Conservation (phyloP, 1,140 invertebrate genomes). For the Venustaconcha ellipsiformis region DNA sequence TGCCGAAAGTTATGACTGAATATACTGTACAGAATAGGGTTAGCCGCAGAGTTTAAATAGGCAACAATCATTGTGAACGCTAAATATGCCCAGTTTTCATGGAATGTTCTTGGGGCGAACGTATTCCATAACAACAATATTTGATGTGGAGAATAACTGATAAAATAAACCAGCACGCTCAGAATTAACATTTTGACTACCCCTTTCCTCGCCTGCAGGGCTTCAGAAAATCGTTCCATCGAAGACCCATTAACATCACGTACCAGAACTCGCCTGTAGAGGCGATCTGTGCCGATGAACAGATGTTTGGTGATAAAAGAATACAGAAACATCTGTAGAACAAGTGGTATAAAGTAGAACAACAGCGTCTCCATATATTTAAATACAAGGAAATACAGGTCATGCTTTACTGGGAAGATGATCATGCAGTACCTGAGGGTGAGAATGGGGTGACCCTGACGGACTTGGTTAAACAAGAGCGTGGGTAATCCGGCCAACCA, state of each 20-base stretch:
- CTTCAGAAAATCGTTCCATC: slow-evolving; percentile 49
- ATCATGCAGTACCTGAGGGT: slow-evolving; percentile 57
- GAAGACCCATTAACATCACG: slow-evolving; percentile 50
- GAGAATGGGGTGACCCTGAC: slow-evolving; percentile 30
- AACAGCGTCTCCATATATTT: slow-evolving; percentile 65
- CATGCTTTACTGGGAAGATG: slow-evolving; percentile 46
- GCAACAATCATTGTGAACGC: slow-evolving; percentile 66
- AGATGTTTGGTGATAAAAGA: slow-evolving; percentile 59
- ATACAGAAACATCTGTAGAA: slow-evolving; percentile 64
- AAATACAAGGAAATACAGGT: slow-evolving; percentile 51
- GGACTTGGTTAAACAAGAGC: slow-evolving; percentile 60
- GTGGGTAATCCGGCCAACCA: slow-evolving; percentile 61
- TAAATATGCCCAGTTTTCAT: slow-evolving; percentile 62
- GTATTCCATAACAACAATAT: slow-evolving; percentile 67
- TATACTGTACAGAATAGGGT: slow-evolving; percentile 67
- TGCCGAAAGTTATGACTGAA: slow-evolving; percentile 67
- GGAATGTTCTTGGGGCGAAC: slow-evolving; percentile 55
- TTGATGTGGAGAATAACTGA: slow-evolving; percentile 69
- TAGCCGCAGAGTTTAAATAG: slow-evolving; percentile 67
- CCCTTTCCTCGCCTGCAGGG: slow-evolving; percentile 63
- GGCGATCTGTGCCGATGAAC: slow-evolving; percentile 54
- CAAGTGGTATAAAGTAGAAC: slow-evolving; percentile 66
- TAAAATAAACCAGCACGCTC: slow-evolving; percentile 68
- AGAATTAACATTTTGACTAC: slow-evolving; percentile 70
- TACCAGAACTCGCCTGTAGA: slow-evolving; percentile 45